Percentiles rank a stretch among this genome's conserved stretches.
Conservation (phyloP, 2,113 vertebrate genomes). For the Eudyptes chrysolophus region DNA sequence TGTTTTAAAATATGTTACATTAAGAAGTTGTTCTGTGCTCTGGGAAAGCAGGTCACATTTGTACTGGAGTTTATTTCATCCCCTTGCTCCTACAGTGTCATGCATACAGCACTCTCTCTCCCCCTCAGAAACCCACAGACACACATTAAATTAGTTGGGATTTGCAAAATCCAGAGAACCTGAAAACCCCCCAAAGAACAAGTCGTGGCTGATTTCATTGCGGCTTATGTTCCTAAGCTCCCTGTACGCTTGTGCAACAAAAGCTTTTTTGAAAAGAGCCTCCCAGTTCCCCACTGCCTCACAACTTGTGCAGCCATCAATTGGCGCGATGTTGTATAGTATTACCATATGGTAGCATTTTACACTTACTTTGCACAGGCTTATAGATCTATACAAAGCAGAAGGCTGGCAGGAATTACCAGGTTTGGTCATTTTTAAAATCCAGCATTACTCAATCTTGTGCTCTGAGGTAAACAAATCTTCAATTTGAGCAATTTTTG, state of each 20-base stretch:
- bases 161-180: background rate
- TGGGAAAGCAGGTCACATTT: background rate
- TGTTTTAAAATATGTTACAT: background rate
- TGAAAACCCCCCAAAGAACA: background rate
- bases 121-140: background rate
- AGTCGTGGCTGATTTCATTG: background rate
- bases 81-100: background rate
- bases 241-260: background rate
- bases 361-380: background rate
- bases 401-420: background rate
- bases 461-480: rapidly evolving
- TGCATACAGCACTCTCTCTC: background rate
- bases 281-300: background rate
- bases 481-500: background rate
- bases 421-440: background rate
- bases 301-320: background rate
- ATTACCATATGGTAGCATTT: background rate
- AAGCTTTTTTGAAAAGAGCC: background rate
- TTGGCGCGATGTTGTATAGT: rapidly evolving
- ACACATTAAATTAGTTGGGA: background rate
- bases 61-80: background rate
- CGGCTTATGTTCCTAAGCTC: background rate
- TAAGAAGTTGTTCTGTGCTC: background rate
- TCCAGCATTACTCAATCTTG: background rate
- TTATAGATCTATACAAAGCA: background rate